Conservation (phyloP, 2,797 vertebrate genomes). For the Rhinella marina region DNA sequence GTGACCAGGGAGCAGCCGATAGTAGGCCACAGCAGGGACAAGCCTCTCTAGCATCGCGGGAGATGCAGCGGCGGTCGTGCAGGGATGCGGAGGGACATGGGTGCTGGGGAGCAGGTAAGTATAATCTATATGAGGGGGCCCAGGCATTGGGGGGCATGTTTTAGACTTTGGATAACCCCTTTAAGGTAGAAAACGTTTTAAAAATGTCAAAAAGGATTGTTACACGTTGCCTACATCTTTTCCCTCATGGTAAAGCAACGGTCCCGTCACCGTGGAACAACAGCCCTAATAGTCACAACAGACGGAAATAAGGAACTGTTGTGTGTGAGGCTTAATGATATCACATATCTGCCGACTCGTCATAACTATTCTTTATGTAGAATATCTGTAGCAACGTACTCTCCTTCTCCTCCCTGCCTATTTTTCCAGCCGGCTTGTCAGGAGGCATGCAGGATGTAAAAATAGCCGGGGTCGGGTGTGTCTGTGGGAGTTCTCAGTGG, state of each 20-base stretch:
- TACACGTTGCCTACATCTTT: no score
- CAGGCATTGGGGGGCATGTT: no score
- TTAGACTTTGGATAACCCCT: no score
- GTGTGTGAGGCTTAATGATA: neutral
- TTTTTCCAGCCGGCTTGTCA: constrained; percentile 34
- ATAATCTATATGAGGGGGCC: no score
- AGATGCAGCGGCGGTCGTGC: no score
- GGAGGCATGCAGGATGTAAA: constrained; percentile 19
- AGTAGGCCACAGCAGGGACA: no score
- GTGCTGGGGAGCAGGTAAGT: no score
- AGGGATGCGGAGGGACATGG: no score
- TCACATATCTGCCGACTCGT: neutral
- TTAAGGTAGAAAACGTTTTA: no score
- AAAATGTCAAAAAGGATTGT: no score
- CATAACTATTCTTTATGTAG: neutral
- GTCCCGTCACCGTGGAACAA: neutral
- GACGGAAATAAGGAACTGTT: neutral
- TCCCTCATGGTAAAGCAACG: neutral
- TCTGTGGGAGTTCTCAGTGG: constrained; percentile 24
- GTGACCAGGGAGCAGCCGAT: no score
- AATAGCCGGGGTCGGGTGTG: constrained; percentile 55
- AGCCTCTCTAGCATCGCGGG: no score
- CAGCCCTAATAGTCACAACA: neutral
- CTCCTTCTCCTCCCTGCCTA: constrained; percentile 12
- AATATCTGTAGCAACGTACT: neutral